Evolutionary conservation across 1,140 invertebrate species (phyloP).

Genomic region (Ctenoplectra terminalis): DNA sequence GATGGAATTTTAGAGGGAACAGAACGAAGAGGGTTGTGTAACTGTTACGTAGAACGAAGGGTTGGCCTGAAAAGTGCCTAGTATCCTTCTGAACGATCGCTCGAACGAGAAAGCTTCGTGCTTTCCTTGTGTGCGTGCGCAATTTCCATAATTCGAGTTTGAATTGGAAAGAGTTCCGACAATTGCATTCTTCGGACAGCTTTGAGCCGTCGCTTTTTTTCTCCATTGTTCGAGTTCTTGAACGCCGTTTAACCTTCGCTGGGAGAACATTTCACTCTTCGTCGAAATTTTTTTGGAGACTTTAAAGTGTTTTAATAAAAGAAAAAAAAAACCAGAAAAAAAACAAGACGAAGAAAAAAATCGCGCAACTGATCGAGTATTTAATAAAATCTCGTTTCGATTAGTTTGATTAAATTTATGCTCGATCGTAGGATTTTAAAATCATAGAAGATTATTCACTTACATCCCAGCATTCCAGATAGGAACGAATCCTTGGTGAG

Average conservation of each 20-base stretch:
- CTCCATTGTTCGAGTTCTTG: neutral
- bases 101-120: neutral
- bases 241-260: neutral
- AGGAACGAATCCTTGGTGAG: slow-evolving; percentile 79
- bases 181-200: neutral
- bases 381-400: neutral
- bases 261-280: neutral
- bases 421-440: neutral
- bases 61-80: neutral
- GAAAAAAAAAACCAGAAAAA: neutral
- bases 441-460: slow-evolving; percentile 60
- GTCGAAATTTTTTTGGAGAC: neutral
- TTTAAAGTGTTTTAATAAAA: neutral
- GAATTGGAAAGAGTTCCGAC: neutral
- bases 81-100: slow-evolving; percentile 14
- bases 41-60: neutral
- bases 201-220: neutral
- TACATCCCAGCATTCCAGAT: slow-evolving; percentile 82
- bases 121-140: neutral
- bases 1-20: slow-evolving; percentile 11
- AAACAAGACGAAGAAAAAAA: neutral
- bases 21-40: neutral
- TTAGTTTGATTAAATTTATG: neutral
- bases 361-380: neutral
- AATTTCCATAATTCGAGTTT: slow-evolving; percentile 29